Evolutionary conservation across 2,888 invertebrate genomes (phyloP).

Genomic region (Vesta saturnalis): DNA sequence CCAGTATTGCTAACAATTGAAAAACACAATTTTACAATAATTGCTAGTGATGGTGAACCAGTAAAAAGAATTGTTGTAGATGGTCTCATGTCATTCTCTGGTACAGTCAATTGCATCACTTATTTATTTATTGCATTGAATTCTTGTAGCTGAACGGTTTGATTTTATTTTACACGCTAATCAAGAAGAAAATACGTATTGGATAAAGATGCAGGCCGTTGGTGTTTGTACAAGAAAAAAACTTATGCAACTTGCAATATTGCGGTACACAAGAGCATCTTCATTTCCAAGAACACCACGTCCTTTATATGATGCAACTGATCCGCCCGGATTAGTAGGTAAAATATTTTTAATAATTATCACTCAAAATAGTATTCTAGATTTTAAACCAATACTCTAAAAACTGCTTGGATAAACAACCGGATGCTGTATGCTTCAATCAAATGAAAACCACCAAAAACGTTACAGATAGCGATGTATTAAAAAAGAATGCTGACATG

Average conservation of each 20-base stretch:
- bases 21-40: conserved; percentile 84
- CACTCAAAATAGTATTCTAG: conserved; percentile 54
- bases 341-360: not conserved
- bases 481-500: conserved; percentile 84
- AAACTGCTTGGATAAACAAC: conserved; percentile 55
- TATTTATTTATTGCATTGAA: no score
- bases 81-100: conserved; percentile 90
- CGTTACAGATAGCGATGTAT: conserved; percentile 81
- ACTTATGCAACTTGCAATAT: conserved; percentile 84
- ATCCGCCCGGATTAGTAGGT: conserved; percentile 91
- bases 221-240: conserved; percentile 84
- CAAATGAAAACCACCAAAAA: conserved; percentile 83
- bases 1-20: conserved; percentile 90
- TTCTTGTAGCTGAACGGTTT: conserved; percentile 82
- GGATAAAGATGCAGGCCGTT: conserved; percentile 91
- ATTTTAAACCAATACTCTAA: conserved; percentile 56
- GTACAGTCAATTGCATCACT: no score
- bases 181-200: conserved; percentile 84
- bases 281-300: conserved; percentile 79
- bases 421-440: conserved; percentile 84
- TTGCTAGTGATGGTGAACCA: conserved; percentile 91
- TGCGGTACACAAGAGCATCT: conserved; percentile 88
- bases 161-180: conserved; percentile 90
- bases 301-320: conserved; percentile 85
- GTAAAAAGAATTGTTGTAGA: conserved; percentile 87